Evolutionary conservation across 1,140 invertebrate species (phyloP).

Genomic region (Rhyacophila brunnea): DNA sequence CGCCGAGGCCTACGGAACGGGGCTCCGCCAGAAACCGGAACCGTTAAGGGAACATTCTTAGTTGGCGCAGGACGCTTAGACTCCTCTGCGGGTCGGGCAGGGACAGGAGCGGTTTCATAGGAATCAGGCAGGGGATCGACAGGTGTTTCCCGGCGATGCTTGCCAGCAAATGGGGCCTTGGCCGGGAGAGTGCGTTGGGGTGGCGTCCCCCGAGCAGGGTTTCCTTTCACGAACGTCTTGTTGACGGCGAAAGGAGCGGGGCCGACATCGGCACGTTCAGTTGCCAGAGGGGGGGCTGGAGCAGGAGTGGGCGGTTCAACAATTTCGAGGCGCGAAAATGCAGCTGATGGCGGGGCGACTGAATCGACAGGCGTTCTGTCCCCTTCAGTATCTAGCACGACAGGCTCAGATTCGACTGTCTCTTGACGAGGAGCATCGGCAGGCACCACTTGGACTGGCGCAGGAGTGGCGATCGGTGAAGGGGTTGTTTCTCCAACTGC

Average conservation of each 20-base stretch:
- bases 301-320: slow-evolving; percentile 39
- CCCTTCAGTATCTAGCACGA: slow-evolving; percentile 26
- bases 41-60: slow-evolving; percentile 37
- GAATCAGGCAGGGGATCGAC: slow-evolving; percentile 7
- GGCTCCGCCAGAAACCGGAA: slow-evolving; percentile 44
- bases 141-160: slow-evolving; percentile 47
- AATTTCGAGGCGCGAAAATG: slow-evolving; percentile 29
- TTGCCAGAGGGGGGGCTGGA: neutral
- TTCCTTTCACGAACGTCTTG: slow-evolving; percentile 24
- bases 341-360: slow-evolving; percentile 36
- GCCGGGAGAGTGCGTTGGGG: slow-evolving; percentile 47
- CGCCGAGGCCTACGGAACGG: slow-evolving; percentile 50
- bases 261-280: slow-evolving; percentile 36
- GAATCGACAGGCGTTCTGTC: no score
- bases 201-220: slow-evolving; percentile 44
- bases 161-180: slow-evolving; percentile 50
- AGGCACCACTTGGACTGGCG: no score
- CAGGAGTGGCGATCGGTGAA: no score
- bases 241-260: slow-evolving; percentile 29
- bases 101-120: slow-evolving; percentile 40
- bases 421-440: neutral
- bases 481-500: no score
- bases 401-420: slow-evolving; percentile 25
- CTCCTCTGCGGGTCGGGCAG: slow-evolving; percentile 37
- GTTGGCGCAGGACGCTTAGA: slow-evolving; percentile 36